Evolutionary conservation across 1,140 invertebrate species (phyloP), one percentile per base, ranked within the genome.

Genomic region (Caenorhabditis elegans): DNA sequence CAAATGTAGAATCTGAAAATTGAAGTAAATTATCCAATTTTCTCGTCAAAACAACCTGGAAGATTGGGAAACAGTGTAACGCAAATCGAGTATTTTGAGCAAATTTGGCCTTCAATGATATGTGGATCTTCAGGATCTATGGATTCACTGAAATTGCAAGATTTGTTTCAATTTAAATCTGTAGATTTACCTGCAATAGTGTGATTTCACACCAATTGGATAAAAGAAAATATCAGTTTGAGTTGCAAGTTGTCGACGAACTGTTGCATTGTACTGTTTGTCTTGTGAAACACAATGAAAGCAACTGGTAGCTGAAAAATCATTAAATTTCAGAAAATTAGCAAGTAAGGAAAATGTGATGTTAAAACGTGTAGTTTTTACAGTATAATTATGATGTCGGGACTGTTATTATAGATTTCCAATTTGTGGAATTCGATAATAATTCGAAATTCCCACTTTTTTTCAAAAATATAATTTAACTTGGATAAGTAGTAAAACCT

Each of bases 171-270:
- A 17, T 43, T 24, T 28, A 76, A 10, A 76, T 43, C 39, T 43
- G 15, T 5, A 43, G 5, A 43, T 43, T 5, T 43, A 79, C 78
- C 49, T 79, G 78, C 78, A 79, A 19, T 53, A 36, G 4, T 39
- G 34, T 19, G 51, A 65, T 48, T 79, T 53, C 0, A 48, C 55
- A 22, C 78, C 78, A 17, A 65, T 6, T 2, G 43, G 78, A 36
- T 43, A 65, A 39, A 79, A 79, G 39, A 79, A 79, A 6, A 79
- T 55, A 31, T 79, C 78, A 8, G 34, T 46, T 31, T 79, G 78
- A 3, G 78, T 79, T 3, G 34, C 55, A 6, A 79, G 78, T 46
- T 79, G 78, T 70, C 78, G 34, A 15, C 78, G 34, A 15, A 79
- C 34, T 36, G 55, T 46, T 31, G 78, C 51, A 46, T 79, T 48